Evolutionary conservation across 2,797 vertebrate genomes (phyloP), one percentile per base, ranked within the genome.

Genomic region (Todus mexicanus): DNA sequence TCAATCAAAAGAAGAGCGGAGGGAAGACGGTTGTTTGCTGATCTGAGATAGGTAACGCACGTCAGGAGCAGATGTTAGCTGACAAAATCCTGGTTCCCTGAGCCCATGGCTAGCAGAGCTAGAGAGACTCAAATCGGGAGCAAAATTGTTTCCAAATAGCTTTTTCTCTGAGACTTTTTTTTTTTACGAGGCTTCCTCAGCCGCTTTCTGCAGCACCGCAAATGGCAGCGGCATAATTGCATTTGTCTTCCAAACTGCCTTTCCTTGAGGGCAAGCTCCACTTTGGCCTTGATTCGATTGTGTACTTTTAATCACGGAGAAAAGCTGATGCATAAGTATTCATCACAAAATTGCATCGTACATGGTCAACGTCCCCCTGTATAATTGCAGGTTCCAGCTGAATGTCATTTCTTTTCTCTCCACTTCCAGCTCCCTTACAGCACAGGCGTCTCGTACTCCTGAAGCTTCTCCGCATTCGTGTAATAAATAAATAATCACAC

Each of bases 401-500:
- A 86, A 94, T 84, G 89, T 91, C 56, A 84, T 83, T 93, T 94
- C 66, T 96, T 87, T 91, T 56, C 87, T 90, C 83, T 89, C 3
- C n/a, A 12, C 64, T 84, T 87, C 27, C 69, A 84, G 69, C 72
- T 95, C 76, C 50, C 88, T 92, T 76, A 13, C 76, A 94, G 90
- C 92, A 72, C 6, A 81, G 56, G 50, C 65, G 0, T 60, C 69
- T 89, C 1, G 1, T 59, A 3, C 50, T 96, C 91, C 87, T 93
- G 83, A 73, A 95, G 91, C 92, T 82, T 84, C 89, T 82, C 84
- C 0, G 11, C 65, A 40, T 93, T 81, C 80, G 43, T 8, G 51
- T 91, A 90, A 95, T 89, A 94, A 96, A 97, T 95, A 96, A 97
- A 93, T 96, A 96, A 96, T 92, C 87, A 70, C 87, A 93, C 88